Evolutionary conservation across 1,140 invertebrate genomes (phyloP).

Genomic region (Euschistus heros): DNA sequence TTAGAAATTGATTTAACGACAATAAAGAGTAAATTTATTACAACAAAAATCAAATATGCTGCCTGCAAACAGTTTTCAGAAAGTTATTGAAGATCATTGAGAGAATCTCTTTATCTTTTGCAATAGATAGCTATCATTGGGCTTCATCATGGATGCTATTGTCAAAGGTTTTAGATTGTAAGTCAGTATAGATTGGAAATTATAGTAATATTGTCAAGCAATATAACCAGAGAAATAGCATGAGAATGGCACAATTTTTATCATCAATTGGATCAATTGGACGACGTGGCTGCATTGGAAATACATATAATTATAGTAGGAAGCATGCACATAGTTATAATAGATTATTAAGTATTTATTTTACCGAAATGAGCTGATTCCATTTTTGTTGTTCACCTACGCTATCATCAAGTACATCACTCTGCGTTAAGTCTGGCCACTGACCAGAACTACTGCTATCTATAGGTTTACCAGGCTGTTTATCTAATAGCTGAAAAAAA

Average conservation of each 20-base stretch:
- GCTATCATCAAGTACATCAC: conserved; percentile 9
- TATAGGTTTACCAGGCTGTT: conserved; percentile 21
- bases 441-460: conserved; percentile 4
- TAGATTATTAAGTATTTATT: not conserved
- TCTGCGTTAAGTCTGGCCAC: conserved; percentile 14
- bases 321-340: not conserved
- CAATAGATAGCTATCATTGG: too few species aligned
- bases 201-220: not conserved
- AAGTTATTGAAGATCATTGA: too few species aligned
- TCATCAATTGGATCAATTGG: not conserved
- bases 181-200: not conserved
- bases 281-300: too few species aligned
- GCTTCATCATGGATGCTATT: too few species aligned
- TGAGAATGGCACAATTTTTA: not conserved
- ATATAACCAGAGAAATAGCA: not conserved
- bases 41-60: not conserved
- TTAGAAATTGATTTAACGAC: not conserved
- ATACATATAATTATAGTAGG: too few species aligned
- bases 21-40: not conserved
- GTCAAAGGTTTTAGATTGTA: not conserved
- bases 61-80: not conserved
- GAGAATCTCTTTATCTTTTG: too few species aligned
- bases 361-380: conserved; percentile 9
- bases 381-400: not conserved
- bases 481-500: conserved; percentile 19